These are phyloP conservation scores for Megalonaias nervosa DNA, from an alignment of 1,140 invertebrate genomes.

Conservation along the genomic window DNA sequence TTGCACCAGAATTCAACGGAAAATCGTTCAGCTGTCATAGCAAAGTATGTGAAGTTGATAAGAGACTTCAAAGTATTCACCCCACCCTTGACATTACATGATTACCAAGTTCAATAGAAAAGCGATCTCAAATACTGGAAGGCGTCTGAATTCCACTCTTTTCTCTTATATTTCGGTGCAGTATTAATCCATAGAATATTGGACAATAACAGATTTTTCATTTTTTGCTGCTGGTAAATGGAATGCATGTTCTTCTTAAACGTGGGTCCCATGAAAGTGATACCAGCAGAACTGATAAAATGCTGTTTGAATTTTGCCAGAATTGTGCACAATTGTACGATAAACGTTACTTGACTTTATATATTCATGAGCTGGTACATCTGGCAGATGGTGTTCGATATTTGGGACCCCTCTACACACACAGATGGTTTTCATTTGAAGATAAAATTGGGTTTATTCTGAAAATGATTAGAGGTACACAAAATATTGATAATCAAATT, in stretches of 20 bases:
- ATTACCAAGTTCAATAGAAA: conserved; percentile 36
- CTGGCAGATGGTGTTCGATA: conserved; percentile 31
- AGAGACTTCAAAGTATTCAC: conserved; percentile 8
- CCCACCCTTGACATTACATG: conserved; percentile 39
- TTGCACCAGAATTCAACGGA: conserved; percentile 7
- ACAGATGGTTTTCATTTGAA: conserved; percentile 31
- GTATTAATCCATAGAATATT: conserved; percentile 26
- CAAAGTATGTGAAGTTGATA: conserved; percentile 12
- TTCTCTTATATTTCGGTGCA: conserved; percentile 34
- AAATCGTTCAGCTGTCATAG: conserved; percentile 13
- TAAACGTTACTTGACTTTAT: conserved; percentile 28
- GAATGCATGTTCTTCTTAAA: conserved; percentile 30
- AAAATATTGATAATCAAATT: conserved; percentile 25
- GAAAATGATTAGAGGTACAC: conserved; percentile 24
- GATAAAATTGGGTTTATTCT: conserved; percentile 18
- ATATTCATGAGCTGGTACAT: conserved; percentile 43
- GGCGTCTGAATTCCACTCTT: conserved; percentile 42
- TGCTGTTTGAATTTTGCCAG: conserved; percentile 27
- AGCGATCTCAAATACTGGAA: conserved; percentile 40
- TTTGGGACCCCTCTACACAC: conserved; percentile 28
- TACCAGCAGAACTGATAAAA: conserved; percentile 12
- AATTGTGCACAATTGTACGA: conserved; percentile 23
- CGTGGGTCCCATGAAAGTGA: conserved; percentile 25
- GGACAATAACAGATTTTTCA: conserved; percentile 22
- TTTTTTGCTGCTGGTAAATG: conserved; percentile 32